These are phyloP conservation scores for Platyscapa corneri DNA, from an alignment of 1,140 invertebrate species.

Conservation along the genomic window DNA sequence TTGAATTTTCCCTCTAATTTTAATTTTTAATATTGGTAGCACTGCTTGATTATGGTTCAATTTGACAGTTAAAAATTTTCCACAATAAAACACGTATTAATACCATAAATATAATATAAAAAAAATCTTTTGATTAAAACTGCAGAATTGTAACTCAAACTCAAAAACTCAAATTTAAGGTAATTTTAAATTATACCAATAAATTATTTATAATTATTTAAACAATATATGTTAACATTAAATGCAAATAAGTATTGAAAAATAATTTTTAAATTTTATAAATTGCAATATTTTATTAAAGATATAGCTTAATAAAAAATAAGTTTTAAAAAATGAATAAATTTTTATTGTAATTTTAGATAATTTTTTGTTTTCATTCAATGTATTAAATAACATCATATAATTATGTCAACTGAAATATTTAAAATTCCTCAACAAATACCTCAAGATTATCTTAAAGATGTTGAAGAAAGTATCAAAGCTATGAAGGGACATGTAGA, in stretches of 20 bases:
- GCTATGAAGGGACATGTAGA: slow-evolving; percentile 61
- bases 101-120: too few species aligned
- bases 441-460: slow-evolving; percentile 66
- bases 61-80: not conserved
- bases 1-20: slow-evolving; percentile 21
- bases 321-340: not conserved
- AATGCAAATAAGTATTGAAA: not conserved
- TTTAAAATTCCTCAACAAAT: slow-evolving; percentile 55
- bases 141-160: not conserved
- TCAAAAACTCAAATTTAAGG: too few species aligned
- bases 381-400: not conserved
- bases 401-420: slow-evolving; percentile 23
- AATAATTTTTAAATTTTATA: not conserved
- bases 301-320: not conserved
- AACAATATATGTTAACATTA: not conserved
- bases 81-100: not conserved
- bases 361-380: not conserved
- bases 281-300: not conserved
- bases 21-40: slow-evolving; percentile 18
- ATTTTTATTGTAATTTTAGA: not conserved
- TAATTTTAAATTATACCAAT: too few species aligned
- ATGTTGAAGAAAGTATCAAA: slow-evolving; percentile 56
- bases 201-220: too few species aligned
- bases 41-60: not conserved
- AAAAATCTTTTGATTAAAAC: not conserved